Evolutionary conservation across 2,888 invertebrate species (phyloP), one percentile per base, ranked within the genome.

Genomic region (Carterocephalus palaemon): DNA sequence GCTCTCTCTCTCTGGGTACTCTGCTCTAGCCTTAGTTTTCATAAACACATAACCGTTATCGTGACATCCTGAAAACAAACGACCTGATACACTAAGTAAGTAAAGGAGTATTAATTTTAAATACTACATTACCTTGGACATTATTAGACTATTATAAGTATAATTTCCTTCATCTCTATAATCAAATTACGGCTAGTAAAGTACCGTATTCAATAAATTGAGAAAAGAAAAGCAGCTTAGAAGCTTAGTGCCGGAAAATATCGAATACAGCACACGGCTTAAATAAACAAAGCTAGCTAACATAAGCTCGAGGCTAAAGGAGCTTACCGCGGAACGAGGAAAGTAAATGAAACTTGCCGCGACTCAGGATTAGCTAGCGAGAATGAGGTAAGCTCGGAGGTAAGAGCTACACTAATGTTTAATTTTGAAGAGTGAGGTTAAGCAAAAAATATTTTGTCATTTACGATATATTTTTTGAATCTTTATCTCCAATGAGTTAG

Each of bases 321-420:
- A 49, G 53, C 48, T 56, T 54, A 52, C 46, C 38, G 29, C 42
- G 46, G 26, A 33, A 38, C 38, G 42, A 53, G 47, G 49, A 49
- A 55, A 56, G 42, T 54, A 56, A 54, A 56, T 54, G 51, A 54
- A 53, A 52, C 52, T 53, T 42, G 48, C 43, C 38, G 28, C 31
- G 38, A 49, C 43, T 31, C 36, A 22, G 50, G 54, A 53, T 57
- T 56, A 54, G 40, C 40, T 40, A 37, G 38, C 26, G 42, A 34
- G 16, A 37, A 45, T 45, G 45, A 45, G 42, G 34, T 28, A 34
- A 34, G 28, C 42, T 34, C 10, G 20, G 19, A 26, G 42, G 33
- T 26, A 19, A 42, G 20, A 28, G 26, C 32, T 26, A 28, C 34
- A 28, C 34, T 42, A 42, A 34, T 20, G 42, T 42, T 34, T 34